Percentiles rank a stretch among this genome's conserved stretches.
These are phyloP conservation scores for Musca vetustissima DNA, from an alignment of 1,140 invertebrate genomes.

Conservation along the genomic window DNA sequence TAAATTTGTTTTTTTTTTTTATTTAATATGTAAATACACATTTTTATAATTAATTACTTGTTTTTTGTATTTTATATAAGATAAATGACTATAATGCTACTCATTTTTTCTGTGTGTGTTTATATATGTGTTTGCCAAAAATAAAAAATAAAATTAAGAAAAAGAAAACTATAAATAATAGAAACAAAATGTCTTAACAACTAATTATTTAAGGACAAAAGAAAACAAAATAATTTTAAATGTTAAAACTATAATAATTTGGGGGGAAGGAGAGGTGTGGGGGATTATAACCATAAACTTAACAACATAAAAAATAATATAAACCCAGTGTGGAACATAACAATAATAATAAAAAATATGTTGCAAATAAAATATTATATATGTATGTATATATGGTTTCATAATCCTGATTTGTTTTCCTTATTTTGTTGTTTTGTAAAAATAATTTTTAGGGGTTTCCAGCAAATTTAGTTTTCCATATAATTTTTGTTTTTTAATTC, in stretches of 20 bases:
- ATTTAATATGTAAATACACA: conserved; percentile 5
- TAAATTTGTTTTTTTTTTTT: conserved; percentile 1
- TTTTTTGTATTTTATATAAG: conserved; percentile 11
- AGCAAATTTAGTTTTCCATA: background rate
- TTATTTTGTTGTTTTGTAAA: background rate
- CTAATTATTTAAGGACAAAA: too few relatives aligned
- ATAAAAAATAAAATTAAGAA: too few relatives aligned
- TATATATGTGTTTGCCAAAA: conserved; percentile 5
- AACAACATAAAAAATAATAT: conserved; percentile 32
- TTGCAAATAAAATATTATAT: too few relatives aligned
- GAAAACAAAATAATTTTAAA: too few relatives aligned
- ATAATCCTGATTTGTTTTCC: too few relatives aligned
- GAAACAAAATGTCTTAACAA: too few relatives aligned
- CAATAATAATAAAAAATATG: too few relatives aligned
- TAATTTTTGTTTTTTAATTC: background rate
- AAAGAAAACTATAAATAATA: too few relatives aligned
- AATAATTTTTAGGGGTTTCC: background rate
- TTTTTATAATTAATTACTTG: background rate
- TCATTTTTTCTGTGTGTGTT: conserved; percentile 20
- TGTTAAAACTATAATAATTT: too few relatives aligned
- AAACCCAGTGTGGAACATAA: background rate
- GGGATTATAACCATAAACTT: too few relatives aligned
- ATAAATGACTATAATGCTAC: conserved; percentile 32
- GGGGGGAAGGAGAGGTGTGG: too few relatives aligned
- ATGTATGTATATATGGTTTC: too few relatives aligned